These are phyloP conservation scores for Drosophila mojavensis DNA, from an alignment of 1,140 invertebrate genomes.

Conservation along the genomic window DNA sequence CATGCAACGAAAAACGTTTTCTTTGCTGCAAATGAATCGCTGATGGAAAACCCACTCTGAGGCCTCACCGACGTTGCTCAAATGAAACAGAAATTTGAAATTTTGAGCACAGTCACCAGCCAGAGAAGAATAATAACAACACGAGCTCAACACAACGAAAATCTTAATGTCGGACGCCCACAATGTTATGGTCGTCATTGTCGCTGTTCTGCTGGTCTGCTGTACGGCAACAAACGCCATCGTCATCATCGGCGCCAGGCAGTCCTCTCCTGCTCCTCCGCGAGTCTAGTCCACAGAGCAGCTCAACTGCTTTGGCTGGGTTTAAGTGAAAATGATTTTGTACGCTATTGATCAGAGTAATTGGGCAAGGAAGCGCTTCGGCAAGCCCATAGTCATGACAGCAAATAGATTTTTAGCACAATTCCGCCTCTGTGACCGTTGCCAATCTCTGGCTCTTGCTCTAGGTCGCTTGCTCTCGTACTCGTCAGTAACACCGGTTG, in stretches of 20 bases:
- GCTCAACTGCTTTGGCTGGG: background rate
- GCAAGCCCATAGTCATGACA: slow-evolving; percentile 55
- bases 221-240: slow-evolving; percentile 30
- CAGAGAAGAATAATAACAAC: slow-evolving; percentile 68
- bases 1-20: slow-evolving; percentile 53
- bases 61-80: slow-evolving; percentile 63
- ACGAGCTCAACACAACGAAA: slow-evolving; percentile 67
- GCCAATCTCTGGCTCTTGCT: slow-evolving; percentile 21
- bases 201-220: too few species aligned
- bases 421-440: slow-evolving; percentile 22
- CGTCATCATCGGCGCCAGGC: slow-evolving; percentile 30
- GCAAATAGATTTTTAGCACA: slow-evolving; percentile 63
- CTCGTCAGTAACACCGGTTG: slow-evolving; percentile 69
- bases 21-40: slow-evolving; percentile 1
- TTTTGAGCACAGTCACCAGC: slow-evolving; percentile 51
- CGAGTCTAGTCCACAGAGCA: slow-evolving; percentile 10
- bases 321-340: slow-evolving; percentile 69
- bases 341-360: slow-evolving; percentile 73
- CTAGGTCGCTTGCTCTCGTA: slow-evolving; percentile 20
- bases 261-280: slow-evolving; percentile 1
- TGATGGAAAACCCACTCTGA: background rate
- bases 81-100: slow-evolving; percentile 63
- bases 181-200: slow-evolving; percentile 37
- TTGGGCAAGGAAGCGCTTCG: slow-evolving; percentile 61
- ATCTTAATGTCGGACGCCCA: slow-evolving; percentile 73